phyloP scores from a whole-genome alignment of 1,140 invertebrate genomes.

The Acromyrmex echinatior region DNA sequence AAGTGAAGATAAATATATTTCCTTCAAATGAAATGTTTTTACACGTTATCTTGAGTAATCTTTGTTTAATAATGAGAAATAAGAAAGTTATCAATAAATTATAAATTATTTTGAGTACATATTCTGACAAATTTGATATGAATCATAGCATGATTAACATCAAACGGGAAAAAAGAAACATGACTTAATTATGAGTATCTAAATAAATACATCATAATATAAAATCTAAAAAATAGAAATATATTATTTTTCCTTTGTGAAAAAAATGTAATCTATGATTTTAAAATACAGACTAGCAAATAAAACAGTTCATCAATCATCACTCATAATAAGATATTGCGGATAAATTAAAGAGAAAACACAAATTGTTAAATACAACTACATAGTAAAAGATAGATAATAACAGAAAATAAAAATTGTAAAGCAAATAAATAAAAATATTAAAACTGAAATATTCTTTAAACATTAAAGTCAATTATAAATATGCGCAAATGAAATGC shows the following conservation, averaged over 20 bases:
- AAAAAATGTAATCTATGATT: constrained; percentile 21
- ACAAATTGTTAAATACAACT: constrained; percentile 1
- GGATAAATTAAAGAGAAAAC: constrained; percentile 12
- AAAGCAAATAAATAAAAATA: neutral
- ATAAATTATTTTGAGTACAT: neutral
- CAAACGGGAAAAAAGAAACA: neutral
- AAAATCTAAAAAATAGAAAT: neutral
- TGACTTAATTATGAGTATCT: neutral
- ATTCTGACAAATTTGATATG: neutral
- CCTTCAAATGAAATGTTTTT: neutral
- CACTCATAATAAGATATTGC: constrained; percentile 10
- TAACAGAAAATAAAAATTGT: neutral
- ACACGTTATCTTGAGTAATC: neutral
- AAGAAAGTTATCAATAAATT: neutral
- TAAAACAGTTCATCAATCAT: constrained; percentile 9
- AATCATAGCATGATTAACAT: neutral
- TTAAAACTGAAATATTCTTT: neutral
- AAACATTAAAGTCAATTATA: neutral
- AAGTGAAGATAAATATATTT: constrained; percentile 26
- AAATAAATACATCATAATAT: neutral
- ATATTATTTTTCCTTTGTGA: neutral
- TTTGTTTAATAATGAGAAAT: neutral
- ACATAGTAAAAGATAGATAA: neutral
- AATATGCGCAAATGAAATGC: neutral
- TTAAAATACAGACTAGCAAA: neutral